These are phyloP conservation scores for Pocillopora grandis DNA, from an alignment of 92 coral and sea anemone species.

Conservation along the genomic window DNA sequence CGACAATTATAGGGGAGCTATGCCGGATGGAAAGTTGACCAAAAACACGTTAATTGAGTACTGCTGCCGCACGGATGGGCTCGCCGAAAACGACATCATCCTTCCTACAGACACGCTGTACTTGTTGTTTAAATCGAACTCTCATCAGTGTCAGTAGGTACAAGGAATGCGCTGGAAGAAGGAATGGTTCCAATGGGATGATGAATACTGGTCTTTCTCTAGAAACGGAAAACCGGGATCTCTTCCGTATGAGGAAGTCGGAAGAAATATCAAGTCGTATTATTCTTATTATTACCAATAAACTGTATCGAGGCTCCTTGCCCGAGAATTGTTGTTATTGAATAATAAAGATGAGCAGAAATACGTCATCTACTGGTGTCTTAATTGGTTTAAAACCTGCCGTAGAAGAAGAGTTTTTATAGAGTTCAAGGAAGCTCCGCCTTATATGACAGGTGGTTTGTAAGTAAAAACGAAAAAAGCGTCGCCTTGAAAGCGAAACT, in stretches of 20 bases:
- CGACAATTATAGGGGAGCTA: constrained; percentile 20
- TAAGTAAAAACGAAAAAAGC: too few species aligned
- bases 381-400: too few species aligned
- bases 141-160: constrained; percentile 35
- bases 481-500: too few species aligned
- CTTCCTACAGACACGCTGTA: constrained; percentile 37
- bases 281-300: constrained; percentile 8
- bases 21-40: constrained; percentile 41
- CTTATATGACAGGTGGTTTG: too few species aligned
- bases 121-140: constrained; percentile 35
- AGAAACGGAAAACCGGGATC: neutral
- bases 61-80: constrained; percentile 53
- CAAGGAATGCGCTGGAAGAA: constrained; percentile 22
- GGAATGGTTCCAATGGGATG: constrained; percentile 26
- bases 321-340: neutral
- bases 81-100: constrained; percentile 19
- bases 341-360: neutral
- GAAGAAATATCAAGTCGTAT: neutral
- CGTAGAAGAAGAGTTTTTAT: too few species aligned
- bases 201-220: neutral
- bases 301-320: neutral
- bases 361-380: too few species aligned
- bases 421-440: too few species aligned
- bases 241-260: neutral
- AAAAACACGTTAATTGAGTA: constrained; percentile 31